Percentiles rank a stretch among this genome's conserved stretches.
These are phyloP conservation scores for Poeciliopsis turneri DNA, from an alignment of 2,797 vertebrate species.

Conservation along the genomic window DNA sequence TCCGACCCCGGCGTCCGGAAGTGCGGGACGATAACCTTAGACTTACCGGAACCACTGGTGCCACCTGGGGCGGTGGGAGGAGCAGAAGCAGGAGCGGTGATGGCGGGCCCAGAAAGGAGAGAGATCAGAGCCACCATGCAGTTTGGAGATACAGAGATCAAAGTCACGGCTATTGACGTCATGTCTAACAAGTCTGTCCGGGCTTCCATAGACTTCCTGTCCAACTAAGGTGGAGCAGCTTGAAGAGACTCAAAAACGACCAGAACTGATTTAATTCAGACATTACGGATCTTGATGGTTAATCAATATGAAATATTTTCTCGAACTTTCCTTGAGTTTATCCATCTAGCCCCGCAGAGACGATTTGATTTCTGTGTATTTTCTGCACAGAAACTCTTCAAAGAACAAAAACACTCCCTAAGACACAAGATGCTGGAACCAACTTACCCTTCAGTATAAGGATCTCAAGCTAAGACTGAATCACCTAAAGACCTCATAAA, in stretches of 20 bases:
- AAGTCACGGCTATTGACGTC: conserved; percentile 91
- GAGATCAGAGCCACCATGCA: conserved; percentile 96
- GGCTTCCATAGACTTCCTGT: conserved; percentile 95
- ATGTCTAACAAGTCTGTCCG: conserved; percentile 86
- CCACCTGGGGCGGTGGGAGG: conserved; percentile 51
- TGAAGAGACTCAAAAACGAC: conserved; percentile 44
- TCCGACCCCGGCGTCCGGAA: conserved; percentile 91
- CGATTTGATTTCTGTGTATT: neutral
- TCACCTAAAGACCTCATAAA: conserved; percentile 5
- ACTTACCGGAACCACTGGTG: conserved; percentile 78
- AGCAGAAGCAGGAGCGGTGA: conserved; percentile 49
- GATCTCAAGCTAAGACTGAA: neutral
- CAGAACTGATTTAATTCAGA: conserved; percentile 24
- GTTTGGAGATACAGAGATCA: conserved; percentile 97
- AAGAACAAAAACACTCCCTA: conserved; percentile 8
- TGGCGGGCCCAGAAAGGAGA: conserved; percentile 72
- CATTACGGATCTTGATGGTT: neutral
- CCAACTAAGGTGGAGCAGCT: conserved; percentile 81
- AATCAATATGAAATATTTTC: neutral
- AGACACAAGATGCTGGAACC: conserved; percentile 1
- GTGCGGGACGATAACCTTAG: conserved; percentile 91
- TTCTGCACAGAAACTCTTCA: conserved; percentile 12
- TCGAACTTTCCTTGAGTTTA: neutral
- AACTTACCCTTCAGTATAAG: neutral
- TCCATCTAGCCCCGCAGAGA: neutral